Evolutionary conservation across 2,797 vertebrate species (phyloP), one percentile per base, ranked within the genome.

Genomic region (Galaxias olidus): DNA sequence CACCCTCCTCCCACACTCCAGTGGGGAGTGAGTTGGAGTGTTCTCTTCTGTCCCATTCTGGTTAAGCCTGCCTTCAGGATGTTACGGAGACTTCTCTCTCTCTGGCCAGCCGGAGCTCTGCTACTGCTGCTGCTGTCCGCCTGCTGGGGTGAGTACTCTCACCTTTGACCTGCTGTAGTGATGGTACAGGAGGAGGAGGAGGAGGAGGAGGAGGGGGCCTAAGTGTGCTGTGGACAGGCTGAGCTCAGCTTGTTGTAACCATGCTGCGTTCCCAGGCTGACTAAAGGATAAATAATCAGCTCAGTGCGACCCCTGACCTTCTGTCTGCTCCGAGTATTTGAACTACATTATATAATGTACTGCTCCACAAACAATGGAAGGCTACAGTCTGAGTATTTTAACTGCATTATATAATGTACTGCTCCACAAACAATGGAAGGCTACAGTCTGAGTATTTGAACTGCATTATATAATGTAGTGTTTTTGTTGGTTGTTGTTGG

Each of bases 101-200:
- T 91, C 56, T 85, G 75, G 50, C 10, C 82, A 49, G 65, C 61
- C 18, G 63, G 63, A 10, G 53, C 63, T 42, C 65, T 89, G 65
- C 61, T 30, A 2, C 30, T 90, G 41, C 65, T 89, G 65, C 61
- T 90, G 68, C 61, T 82, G 73, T 12, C 19, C 11, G 48, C 64
- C 30, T 84, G 77, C 76, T 63, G 63, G 12, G 88, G 88, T 91
- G 80, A 89, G 90, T 87, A 78, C 56, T 58, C 41, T 46, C 59
- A 83, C 52, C 67, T 63, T 0, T 0, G 14, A 81, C 70, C 72
- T 71, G 30, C 53, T 48, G 15, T 12, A 12, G 8, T 58, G 53
- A 8, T n/a, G n/a, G n/a, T n/a, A n/a, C 3, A 30, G 30, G 30
- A 30, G 30, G 30, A 30, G 30, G 30, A 30, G 30, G 30, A 2